A percentile compares a stretch with the other conserved stretches of the same genome.
Evolutionary conservation across 2,113 vertebrate genomes (phyloP).

Genomic region (Acrocephalus kingi): DNA sequence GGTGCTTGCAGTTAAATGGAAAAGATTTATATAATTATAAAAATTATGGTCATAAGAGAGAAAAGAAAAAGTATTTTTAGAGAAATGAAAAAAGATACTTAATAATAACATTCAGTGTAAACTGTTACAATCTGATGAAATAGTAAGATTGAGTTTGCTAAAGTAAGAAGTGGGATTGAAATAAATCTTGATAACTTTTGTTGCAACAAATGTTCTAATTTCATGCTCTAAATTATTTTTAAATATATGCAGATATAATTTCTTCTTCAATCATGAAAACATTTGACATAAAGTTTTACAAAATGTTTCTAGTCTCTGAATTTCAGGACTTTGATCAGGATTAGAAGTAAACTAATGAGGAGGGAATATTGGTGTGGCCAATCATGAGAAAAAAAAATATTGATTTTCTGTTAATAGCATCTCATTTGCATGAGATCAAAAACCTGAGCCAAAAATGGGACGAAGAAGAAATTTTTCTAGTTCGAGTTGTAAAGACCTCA

Average conservation of each 20-base stretch:
- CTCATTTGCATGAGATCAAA: background rate
- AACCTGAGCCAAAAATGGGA: background rate
- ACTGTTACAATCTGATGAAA: background rate
- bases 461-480: background rate
- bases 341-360: background rate
- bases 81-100: background rate
- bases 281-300: background rate
- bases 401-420: background rate
- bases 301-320: background rate
- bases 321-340: background rate
- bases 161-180: background rate
- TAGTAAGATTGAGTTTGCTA: background rate
- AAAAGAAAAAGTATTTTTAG: background rate
- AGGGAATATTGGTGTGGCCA: background rate
- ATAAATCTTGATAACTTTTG: background rate
- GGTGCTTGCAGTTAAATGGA: background rate
- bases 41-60: background rate
- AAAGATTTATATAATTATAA: background rate
- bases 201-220: background rate
- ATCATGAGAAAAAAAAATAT: background rate
- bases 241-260: background rate
- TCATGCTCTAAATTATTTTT: background rate
- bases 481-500: background rate
- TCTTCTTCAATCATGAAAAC: background rate
- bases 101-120: background rate